Base-by-base conservation (phyloP, 2,888 invertebrate species). In the Acleris emargana region DNA sequence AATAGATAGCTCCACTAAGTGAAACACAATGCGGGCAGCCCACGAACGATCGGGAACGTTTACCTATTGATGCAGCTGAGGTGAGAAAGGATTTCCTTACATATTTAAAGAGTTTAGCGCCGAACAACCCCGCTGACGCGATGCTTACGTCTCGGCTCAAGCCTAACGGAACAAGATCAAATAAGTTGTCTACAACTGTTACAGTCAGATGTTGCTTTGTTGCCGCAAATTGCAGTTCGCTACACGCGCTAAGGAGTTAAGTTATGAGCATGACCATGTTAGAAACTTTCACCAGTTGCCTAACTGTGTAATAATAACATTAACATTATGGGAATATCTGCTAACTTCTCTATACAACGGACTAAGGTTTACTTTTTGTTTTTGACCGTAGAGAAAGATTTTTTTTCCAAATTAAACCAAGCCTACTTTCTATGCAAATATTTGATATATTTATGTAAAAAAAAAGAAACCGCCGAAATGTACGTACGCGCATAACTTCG, bases 1-100 rank as follows among this genome's bases (percentile, higher is more conserved):
- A 83, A 85, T 84, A 82, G 79, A 76, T 76, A 75, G 73, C 72
- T 79, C 78, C 72, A 70, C 74, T 80, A 78, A 85, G 75, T 81
- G 80, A 82, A 81, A 82, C 81, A 84, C 80, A 79, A 79, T 80
- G 73, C 72, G 69, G 71, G 69, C 67, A 76, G 73, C 69, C 67
- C 74, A 72, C 71, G 69, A 76, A 80, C 76, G 70, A 80, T 73
- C 74, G 70, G 68, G 67, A 57, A 70, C 67, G 68, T 70, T 67
- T 64, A 67, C 66, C 51, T 60, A 66, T 61, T 61, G 60, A 57
- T 55, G 22, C 60, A 57, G 55, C 51, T 57, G 57, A 60, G 43
- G 9, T 16, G 16, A 54, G 59, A 45, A 54, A 61, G 57, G 58
- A 47, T 55, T 59, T 17, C 47, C 28, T 62, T 67, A 67, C 50